phyloP scores from a whole-genome alignment of 2,888 invertebrate species.

The Chydorus sphaericus region DNA sequence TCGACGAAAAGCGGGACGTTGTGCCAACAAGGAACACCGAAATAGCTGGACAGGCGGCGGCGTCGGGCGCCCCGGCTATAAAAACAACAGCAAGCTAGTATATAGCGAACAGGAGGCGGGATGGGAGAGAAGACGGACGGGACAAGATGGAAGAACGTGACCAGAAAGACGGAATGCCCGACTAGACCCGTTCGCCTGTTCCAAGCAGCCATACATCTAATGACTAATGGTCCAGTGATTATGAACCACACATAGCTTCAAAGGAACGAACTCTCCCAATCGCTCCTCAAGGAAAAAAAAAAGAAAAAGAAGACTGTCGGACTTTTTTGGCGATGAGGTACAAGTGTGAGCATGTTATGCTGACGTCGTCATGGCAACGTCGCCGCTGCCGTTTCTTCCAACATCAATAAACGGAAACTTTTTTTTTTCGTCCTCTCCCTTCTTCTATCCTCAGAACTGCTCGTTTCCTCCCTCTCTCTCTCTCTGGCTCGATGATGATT shows the following conservation, averaged over 20 bases:
- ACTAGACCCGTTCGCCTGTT: not conserved
- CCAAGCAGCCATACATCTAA: not conserved
- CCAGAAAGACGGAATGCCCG: not conserved
- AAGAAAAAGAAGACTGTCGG: not conserved
- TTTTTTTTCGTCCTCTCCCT: not conserved
- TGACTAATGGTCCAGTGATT: not conserved
- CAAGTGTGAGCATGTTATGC: not conserved
- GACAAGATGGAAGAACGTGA: not conserved
- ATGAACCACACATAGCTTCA: not conserved
- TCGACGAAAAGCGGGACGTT: too few relatives aligned
- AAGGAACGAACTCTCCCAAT: not conserved
- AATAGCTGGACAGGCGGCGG: too few relatives aligned
- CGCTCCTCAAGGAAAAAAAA: not conserved
- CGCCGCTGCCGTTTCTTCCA: not conserved
- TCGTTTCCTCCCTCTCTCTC: too few relatives aligned
- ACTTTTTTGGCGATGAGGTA: too few relatives aligned
- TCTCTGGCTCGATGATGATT: too few relatives aligned
- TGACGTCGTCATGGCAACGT: constrained; percentile 9
- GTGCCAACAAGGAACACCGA: too few relatives aligned
- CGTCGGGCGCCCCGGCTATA: too few relatives aligned
- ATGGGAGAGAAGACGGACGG: too few relatives aligned
- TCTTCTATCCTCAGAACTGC: not conserved
- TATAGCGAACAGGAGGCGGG: too few relatives aligned
- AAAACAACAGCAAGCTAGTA: too few relatives aligned
- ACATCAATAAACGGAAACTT: not conserved